These are phyloP conservation scores for Odontamblyopus rebecca DNA, from an alignment of 2,797 vertebrate species.

Conservation along the genomic window DNA sequence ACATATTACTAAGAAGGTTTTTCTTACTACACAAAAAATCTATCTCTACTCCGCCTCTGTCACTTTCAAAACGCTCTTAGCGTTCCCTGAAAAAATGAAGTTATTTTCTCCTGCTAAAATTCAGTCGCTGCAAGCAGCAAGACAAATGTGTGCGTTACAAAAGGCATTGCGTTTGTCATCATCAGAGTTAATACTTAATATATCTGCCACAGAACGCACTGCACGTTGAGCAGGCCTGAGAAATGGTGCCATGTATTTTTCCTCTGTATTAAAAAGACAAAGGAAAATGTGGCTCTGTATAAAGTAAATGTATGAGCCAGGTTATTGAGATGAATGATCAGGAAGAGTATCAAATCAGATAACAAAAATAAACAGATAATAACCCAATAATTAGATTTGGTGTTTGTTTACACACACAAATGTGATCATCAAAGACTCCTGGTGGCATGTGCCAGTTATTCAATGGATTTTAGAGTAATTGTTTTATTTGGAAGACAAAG, in stretches of 20 bases:
- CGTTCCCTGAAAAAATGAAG: background rate
- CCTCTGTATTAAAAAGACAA: background rate
- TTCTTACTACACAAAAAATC: background rate
- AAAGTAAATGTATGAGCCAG: background rate
- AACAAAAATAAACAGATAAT: too few species aligned
- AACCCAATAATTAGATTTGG: too few species aligned
- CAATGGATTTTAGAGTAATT: too few species aligned
- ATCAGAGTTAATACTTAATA: slow-evolving; percentile 6
- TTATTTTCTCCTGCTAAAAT: slow-evolving; percentile 2
- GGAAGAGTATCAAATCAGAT: too few species aligned
- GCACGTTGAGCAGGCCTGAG: background rate
- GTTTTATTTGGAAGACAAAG: too few species aligned
- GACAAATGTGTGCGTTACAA: slow-evolving; percentile 7
- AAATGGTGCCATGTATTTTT: background rate
- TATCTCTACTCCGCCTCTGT: background rate
- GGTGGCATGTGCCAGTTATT: too few species aligned
- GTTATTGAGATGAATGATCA: too few species aligned
- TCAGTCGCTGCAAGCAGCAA: background rate
- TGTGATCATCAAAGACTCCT: too few species aligned
- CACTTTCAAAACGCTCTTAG: background rate
- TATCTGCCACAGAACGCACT: background rate
- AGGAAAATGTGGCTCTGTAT: background rate
- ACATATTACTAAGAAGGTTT: background rate
- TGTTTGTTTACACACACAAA: too few species aligned
- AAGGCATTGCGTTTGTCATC: slow-evolving; percentile 8